Conservation (phyloP, 2,888 invertebrate species). For the Trachelus stipa region DNA sequence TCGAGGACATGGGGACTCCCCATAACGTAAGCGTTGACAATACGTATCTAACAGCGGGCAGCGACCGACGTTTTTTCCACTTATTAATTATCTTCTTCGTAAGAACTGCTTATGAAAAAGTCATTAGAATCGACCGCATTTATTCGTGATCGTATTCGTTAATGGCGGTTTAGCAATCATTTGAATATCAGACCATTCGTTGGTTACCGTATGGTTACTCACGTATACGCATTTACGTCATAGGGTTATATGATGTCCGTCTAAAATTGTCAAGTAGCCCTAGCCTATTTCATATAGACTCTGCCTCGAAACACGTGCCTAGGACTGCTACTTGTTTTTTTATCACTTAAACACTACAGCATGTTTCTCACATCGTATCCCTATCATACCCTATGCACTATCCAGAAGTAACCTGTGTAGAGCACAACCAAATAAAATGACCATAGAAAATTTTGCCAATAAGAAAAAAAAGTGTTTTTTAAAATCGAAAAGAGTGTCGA, state of each 20-base stretch:
- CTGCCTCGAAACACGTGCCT: neutral
- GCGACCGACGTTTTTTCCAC: constrained; percentile 23
- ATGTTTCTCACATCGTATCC: neutral
- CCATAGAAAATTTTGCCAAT: neutral
- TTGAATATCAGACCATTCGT: neutral
- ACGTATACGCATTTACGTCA: constrained; percentile 22
- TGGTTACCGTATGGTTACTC: constrained; percentile 18
- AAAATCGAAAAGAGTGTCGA: neutral
- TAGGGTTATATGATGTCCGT: constrained; percentile 44
- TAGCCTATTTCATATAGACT: constrained; percentile 27
- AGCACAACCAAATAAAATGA: neutral
- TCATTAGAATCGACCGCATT: constrained; percentile 8
- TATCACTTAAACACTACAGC: neutral
- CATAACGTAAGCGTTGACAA: neutral
- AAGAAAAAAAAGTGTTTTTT: neutral
- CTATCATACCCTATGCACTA: neutral
- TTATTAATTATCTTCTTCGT: constrained; percentile 16
- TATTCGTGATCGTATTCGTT: neutral
- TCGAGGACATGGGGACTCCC: neutral
- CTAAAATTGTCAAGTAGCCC: constrained; percentile 56
- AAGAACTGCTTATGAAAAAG: constrained; percentile 27
- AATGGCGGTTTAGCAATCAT: neutral
- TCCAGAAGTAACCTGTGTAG: neutral
- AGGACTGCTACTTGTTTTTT: neutral
- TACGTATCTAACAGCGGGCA: constrained; percentile 6